phyloP scores from a whole-genome alignment of 1,140 invertebrate species.

The Tribolium castaneum region DNA sequence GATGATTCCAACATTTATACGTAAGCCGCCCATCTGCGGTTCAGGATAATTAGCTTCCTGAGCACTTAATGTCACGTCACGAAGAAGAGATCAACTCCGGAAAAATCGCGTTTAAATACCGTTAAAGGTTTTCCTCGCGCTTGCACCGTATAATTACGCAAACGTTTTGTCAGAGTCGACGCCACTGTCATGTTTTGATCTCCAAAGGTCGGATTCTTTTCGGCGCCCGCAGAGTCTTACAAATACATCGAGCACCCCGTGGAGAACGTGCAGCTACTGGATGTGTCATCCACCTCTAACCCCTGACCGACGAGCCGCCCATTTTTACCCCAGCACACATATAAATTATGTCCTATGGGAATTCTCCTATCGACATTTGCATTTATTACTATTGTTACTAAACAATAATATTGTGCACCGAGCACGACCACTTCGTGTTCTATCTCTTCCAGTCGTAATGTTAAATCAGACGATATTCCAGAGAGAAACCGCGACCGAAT shows the following conservation, averaged over 20 bases:
- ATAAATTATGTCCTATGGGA: constrained; percentile 46
- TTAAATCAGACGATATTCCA: constrained; percentile 37
- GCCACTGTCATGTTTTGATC: constrained; percentile 14
- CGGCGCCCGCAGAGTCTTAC: constrained; percentile 14
- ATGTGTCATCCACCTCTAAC: constrained; percentile 46
- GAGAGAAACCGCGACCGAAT: neutral
- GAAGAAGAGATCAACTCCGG: neutral
- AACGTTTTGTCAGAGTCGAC: neutral
- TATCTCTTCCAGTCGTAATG: constrained; percentile 42
- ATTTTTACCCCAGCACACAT: constrained; percentile 13
- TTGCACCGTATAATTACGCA: neutral
- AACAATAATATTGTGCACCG: constrained; percentile 49
- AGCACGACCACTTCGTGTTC: constrained; percentile 46
- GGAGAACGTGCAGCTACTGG: constrained; percentile 36
- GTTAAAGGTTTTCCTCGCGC: neutral
- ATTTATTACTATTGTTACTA: constrained; percentile 52
- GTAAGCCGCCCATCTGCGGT: neutral
- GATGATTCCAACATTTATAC: too few species aligned
- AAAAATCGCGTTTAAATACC: neutral
- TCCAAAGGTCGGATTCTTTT: constrained; percentile 10
- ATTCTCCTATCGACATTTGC: constrained; percentile 51
- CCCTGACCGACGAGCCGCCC: constrained; percentile 26
- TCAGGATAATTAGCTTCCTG: neutral
- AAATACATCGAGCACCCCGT: constrained; percentile 28
- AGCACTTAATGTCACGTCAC: neutral